These are phyloP conservation scores for Drosophila sproati DNA, from an alignment of 1,140 invertebrate genomes.

Conservation along the genomic window DNA sequence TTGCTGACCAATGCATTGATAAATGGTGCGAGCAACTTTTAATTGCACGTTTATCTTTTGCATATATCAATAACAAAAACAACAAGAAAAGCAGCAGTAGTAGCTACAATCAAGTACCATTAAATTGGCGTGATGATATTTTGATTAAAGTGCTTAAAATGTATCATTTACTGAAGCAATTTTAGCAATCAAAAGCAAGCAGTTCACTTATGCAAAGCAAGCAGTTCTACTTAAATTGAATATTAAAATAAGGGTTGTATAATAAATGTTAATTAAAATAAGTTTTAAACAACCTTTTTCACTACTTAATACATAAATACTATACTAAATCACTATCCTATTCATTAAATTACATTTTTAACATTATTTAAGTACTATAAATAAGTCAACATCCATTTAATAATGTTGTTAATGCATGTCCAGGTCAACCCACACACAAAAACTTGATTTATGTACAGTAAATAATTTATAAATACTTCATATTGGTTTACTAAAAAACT, in stretches of 20 bases:
- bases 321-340: too few relatives aligned
- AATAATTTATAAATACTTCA: neutral
- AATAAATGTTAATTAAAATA: neutral
- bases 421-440: neutral
- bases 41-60: conserved; percentile 47
- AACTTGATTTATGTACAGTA: neutral
- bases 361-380: too few relatives aligned
- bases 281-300: too few relatives aligned
- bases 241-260: neutral
- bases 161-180: conserved; percentile 10
- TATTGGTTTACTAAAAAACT: neutral
- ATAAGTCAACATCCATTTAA: too few relatives aligned
- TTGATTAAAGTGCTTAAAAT: conserved; percentile 9
- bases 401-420: too few relatives aligned
- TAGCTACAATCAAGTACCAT: neutral
- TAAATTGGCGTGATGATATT: conserved; percentile 3
- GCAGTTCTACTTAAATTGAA: neutral
- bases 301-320: too few relatives aligned
- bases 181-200: neutral
- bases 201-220: neutral
- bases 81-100: conserved; percentile 26
- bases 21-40: conserved; percentile 54
- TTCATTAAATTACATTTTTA: too few relatives aligned
- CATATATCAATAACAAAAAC: conserved; percentile 40
- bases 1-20: conserved; percentile 60